A percentile compares a stretch with the other conserved stretches of the same genome.
These are phyloP conservation scores for Cancer borealis DNA, from an alignment of 2,888 invertebrate genomes.

Conservation along the genomic window DNA sequence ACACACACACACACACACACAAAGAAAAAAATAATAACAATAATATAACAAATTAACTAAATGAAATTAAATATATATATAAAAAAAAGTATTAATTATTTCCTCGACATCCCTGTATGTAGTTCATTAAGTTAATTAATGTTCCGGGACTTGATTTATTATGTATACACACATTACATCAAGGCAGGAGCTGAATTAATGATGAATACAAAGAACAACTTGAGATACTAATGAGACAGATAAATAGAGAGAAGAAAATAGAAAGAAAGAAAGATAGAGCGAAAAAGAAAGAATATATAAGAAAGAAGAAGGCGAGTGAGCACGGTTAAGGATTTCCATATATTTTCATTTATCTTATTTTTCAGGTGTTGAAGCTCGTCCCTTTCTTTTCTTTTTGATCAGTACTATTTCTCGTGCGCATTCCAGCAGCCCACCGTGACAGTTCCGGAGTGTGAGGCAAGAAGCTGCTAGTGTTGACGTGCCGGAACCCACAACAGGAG, in stretches of 20 bases:
- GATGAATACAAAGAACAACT: too few relatives aligned
- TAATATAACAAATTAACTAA: too few relatives aligned
- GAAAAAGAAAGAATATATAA: too few relatives aligned
- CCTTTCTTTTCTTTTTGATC: background rate
- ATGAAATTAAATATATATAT: too few relatives aligned
- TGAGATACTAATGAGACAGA: too few relatives aligned
- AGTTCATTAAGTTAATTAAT: background rate
- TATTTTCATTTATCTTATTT: background rate
- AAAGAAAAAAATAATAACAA: too few relatives aligned
- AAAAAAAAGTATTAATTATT: background rate
- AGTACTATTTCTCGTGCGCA: background rate
- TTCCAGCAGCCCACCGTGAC: background rate
- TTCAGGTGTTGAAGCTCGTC: background rate
- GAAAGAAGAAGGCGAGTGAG: too few relatives aligned
- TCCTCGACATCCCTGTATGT: background rate
- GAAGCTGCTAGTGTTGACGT: background rate
- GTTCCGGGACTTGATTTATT: background rate
- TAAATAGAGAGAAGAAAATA: too few relatives aligned
- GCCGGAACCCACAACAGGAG: background rate
- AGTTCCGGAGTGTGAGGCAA: slow-evolving; percentile 1
- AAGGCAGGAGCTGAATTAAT: background rate
- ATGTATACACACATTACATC: background rate
- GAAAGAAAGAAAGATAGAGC: too few relatives aligned
- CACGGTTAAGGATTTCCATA: too few relatives aligned
- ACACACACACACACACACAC: too few relatives aligned